Base-by-base conservation (phyloP, 2,888 invertebrate genomes). In the Hydroisotoma schaefferi region DNA sequence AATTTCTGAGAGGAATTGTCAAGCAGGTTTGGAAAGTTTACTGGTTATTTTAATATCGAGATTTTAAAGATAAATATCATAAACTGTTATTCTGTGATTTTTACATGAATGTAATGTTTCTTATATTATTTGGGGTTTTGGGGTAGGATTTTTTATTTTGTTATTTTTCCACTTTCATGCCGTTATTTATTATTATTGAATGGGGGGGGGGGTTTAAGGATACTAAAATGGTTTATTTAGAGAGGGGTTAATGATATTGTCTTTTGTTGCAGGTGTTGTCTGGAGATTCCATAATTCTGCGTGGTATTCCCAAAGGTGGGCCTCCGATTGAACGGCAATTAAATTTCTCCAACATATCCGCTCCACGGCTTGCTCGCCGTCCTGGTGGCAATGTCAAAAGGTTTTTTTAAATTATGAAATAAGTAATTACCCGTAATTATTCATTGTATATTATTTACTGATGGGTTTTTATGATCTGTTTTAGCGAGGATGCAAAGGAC, bases 291-390 rank as follows among this genome's bases (percentile, higher is more conserved):
- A 84, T 99, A 61, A 87, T 95, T 51, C 89, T 99, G 73, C 84
- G 94, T 75, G 93, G 87, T 65, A 83, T 85, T 68, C 87, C 88
- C 1, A 85, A 85, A 75, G 84, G 84, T 59, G 91, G 93, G 20
- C 92, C 92, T 37, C 95, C 97, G 43, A 90, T 90, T 64, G 98
- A 98, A 79, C 88, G 90, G 79, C 88, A 90, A 70, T 84, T 99
- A 55, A 88, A 87, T 67, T 85, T 99, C 71, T 90, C 94, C 29
- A 90, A 91, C 76, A 86, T 99, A 71, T 85, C 85, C 66, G 97
- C 97, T 56, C 97, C 98, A 20, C 90, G 94, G 80, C 81, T 98
- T 63, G 92, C 87, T 4, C 82, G 90, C 69, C 82, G 90, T 73
- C 85, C 86, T 52, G 83, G 80, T 59, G 83, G 83, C 70, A 77